Conservation (phyloP, 2,888 invertebrate species). For the Megaustenia siamemsis region DNA sequence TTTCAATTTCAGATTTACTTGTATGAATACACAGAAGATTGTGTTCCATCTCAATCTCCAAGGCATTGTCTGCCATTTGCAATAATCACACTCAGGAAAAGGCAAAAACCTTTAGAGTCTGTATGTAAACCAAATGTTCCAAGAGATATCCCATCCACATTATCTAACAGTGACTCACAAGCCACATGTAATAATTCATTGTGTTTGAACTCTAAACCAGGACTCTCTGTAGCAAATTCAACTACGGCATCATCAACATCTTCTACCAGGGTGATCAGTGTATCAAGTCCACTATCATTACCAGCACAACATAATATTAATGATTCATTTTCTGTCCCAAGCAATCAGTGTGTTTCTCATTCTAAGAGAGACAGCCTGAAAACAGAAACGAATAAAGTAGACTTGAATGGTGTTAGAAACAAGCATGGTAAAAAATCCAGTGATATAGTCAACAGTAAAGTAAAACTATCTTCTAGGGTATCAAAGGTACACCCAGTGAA, state of each 20-base stretch:
- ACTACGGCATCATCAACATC: not conserved
- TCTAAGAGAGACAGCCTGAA: not conserved
- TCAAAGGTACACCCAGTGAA: not conserved
- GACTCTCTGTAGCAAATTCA: not conserved
- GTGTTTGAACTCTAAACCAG: not conserved
- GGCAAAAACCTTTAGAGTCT: not conserved
- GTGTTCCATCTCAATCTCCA: slow-evolving; percentile 66
- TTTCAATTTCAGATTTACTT: slow-evolving; percentile 69
- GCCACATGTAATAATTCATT: not conserved
- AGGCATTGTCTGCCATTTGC: slow-evolving; percentile 74
- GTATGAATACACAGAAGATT: slow-evolving; percentile 74
- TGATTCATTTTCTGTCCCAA: not conserved
- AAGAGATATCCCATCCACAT: not conserved
- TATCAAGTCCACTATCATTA: too few species aligned
- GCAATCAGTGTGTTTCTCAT: not conserved
- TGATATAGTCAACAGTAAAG: not conserved
- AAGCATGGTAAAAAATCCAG: not conserved
- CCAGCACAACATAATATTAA: not conserved
- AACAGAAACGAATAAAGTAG: not conserved
- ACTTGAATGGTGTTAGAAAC: not conserved
- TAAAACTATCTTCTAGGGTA: not conserved
- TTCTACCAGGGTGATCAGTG: not conserved
- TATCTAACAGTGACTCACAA: not conserved
- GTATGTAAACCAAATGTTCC: not conserved
- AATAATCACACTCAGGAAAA: slow-evolving; percentile 53